A percentile compares a stretch with the other conserved stretches of the same genome.
phyloP scores from a whole-genome alignment of 2,113 vertebrate genomes.

The Proteles cristata region DNA sequence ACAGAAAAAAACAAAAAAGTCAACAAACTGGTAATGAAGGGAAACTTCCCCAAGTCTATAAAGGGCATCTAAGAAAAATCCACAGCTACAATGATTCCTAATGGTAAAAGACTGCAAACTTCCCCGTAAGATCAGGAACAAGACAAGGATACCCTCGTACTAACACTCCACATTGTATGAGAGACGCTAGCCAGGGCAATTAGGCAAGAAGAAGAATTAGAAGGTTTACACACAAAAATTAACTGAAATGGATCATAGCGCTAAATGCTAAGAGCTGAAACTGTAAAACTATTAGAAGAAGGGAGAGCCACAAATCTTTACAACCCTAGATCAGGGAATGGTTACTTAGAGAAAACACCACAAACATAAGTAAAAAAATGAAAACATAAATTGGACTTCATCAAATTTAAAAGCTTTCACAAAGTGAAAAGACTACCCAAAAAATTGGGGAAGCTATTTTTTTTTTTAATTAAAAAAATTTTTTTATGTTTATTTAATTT shows the following conservation, averaged over 20 bases:
- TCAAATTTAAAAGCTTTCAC: not conserved
- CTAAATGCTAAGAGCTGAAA: not conserved
- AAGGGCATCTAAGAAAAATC: not conserved
- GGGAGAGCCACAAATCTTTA: not conserved
- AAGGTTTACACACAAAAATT: not conserved
- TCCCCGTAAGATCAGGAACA: not conserved
- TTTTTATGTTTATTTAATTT: too few species aligned
- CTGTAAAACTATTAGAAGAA: not conserved
- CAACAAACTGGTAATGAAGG: not conserved
- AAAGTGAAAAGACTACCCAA: not conserved
- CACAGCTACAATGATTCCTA: not conserved
- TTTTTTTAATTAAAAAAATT: not conserved
- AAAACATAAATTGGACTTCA: not conserved
- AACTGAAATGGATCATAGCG: not conserved
- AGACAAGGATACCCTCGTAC: not conserved
- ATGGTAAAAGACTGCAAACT: not conserved
- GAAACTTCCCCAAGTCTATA: not conserved
- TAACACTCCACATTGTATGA: not conserved
- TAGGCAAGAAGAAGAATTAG: not conserved
- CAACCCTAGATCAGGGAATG: not conserved
- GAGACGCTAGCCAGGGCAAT: not conserved
- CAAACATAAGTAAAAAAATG: not conserved
- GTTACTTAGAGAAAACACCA: not conserved
- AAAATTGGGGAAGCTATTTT: not conserved
- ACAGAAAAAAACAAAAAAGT: not conserved